Percentiles rank a stretch among this genome's conserved stretches.
These are phyloP conservation scores for Phengaris alcon DNA, from an alignment of 2,888 invertebrate species.

Conservation along the genomic window DNA sequence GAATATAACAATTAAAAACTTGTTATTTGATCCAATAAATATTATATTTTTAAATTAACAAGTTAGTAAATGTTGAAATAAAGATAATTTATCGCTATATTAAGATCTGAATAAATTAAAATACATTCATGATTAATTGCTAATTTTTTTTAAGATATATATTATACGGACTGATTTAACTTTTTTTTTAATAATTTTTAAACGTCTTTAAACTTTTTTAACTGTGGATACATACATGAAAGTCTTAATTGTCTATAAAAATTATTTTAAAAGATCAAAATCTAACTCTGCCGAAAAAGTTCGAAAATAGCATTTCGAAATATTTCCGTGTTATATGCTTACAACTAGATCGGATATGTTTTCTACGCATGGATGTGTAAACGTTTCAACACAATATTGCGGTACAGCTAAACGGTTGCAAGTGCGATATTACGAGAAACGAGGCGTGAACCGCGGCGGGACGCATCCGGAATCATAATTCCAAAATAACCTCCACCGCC, in stretches of 20 bases:
- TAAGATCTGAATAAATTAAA: not conserved
- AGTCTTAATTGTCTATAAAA: too few species aligned
- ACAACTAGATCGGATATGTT: not conserved
- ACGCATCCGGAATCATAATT: slow-evolving; percentile 80
- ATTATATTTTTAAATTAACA: not conserved
- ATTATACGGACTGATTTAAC: too few species aligned
- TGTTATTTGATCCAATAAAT: not conserved
- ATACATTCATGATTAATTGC: not conserved
- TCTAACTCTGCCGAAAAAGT: not conserved
- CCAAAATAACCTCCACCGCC: slow-evolving; percentile 75
- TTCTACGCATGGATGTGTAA: slow-evolving; percentile 36
- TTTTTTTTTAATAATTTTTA: too few species aligned
- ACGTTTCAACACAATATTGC: slow-evolving; percentile 49
- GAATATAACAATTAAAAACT: slow-evolving; percentile 17
- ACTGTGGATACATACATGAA: too few species aligned
- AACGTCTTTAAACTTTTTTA: too few species aligned
- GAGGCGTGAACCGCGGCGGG: slow-evolving; percentile 74
- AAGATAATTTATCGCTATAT: not conserved
- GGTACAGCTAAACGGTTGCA: slow-evolving; percentile 63
- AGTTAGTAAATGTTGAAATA: not conserved
- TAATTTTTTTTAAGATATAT: not conserved
- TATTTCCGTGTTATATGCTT: too few species aligned
- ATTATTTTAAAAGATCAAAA: too few species aligned
- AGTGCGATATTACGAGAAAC: slow-evolving; percentile 67
- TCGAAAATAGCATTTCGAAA: not conserved